Percentiles rank a stretch among this genome's conserved stretches.
Conservation (phyloP, 2,888 invertebrate genomes). For the Epiblema foenella region DNA sequence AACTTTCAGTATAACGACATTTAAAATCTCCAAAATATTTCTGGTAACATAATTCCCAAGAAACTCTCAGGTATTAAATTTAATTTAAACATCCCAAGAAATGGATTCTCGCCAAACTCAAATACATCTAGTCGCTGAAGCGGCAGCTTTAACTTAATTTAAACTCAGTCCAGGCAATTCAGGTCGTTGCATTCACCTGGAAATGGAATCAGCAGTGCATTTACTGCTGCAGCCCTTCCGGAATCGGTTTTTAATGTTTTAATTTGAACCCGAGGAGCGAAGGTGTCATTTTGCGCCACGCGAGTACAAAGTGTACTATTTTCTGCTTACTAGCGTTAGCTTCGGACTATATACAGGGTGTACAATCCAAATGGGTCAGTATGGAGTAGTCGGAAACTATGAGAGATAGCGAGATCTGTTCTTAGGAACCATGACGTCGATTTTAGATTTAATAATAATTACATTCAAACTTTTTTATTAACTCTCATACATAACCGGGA, state of each 20-base stretch:
- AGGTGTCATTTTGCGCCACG: no score
- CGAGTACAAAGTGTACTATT: no score
- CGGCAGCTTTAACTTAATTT: conserved; percentile 63
- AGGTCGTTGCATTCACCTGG: conserved; percentile 62
- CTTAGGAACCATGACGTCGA: no score
- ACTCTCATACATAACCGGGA: no score
- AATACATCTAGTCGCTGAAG: conserved; percentile 57
- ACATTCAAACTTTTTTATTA: no score
- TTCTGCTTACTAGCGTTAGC: no score
- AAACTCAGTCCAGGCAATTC: conserved; percentile 55
- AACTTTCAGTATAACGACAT: not conserved
- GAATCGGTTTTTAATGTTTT: conserved; percentile 9
- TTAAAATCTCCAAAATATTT: not conserved
- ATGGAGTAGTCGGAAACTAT: no score
- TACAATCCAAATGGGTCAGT: no score
- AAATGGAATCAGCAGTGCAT: conserved; percentile 54
- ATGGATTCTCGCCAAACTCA: conserved; percentile 53
- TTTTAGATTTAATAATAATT: no score
- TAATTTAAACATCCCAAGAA: conserved; percentile 46
- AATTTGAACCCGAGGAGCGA: not conserved
- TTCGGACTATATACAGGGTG: no score
- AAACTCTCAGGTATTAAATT: conserved; percentile 39
- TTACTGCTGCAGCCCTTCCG: conserved; percentile 24
- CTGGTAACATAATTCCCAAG: conserved; percentile 3
- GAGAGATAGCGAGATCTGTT: no score